Percentiles rank a stretch among this genome's conserved stretches.
phyloP scores from a whole-genome alignment of 2,113 vertebrate genomes.

The Calidris pugnax region DNA sequence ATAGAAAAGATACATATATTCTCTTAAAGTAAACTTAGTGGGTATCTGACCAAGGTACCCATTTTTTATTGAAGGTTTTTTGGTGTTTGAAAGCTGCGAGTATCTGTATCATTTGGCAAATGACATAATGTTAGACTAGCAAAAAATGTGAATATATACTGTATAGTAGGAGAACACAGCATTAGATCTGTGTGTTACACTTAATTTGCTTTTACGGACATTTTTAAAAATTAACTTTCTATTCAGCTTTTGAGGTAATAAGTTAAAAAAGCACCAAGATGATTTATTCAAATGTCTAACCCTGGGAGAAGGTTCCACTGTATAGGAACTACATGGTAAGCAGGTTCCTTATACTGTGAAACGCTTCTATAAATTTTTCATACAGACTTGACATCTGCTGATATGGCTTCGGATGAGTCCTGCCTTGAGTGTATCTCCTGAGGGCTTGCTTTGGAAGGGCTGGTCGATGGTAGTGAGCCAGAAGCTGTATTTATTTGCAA shows the following conservation, averaged over 20 bases:
- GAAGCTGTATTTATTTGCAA: constrained; percentile 96
- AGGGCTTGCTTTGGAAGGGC: constrained; percentile 83
- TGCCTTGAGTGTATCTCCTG: constrained; percentile 89
- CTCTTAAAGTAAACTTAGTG: not conserved
- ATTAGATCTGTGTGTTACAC: not conserved
- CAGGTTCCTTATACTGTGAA: not conserved
- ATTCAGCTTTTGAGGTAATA: constrained; percentile 87
- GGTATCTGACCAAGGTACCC: constrained; percentile 2
- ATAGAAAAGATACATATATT: not conserved
- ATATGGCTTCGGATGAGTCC: constrained; percentile 92
- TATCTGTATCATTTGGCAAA: constrained; percentile 34
- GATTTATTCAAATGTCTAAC: constrained; percentile 11
- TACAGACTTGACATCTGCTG: constrained; percentile 98
- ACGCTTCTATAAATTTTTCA: constrained; percentile 93
- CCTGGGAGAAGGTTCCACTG: not conserved
- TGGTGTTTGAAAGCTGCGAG: not conserved
- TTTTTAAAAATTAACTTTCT: not conserved
- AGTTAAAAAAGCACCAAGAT: constrained; percentile 90
- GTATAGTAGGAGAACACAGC: not conserved
- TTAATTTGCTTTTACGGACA: constrained; percentile 7
- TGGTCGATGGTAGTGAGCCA: constrained; percentile 91
- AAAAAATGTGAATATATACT: not conserved
- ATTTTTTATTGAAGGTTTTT: not conserved
- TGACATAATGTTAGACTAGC: not conserved
- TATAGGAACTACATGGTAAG: not conserved